These are phyloP conservation scores for Neosilurus hyrtlii DNA, from an alignment of 2,797 vertebrate genomes.

Conservation along the genomic window DNA sequence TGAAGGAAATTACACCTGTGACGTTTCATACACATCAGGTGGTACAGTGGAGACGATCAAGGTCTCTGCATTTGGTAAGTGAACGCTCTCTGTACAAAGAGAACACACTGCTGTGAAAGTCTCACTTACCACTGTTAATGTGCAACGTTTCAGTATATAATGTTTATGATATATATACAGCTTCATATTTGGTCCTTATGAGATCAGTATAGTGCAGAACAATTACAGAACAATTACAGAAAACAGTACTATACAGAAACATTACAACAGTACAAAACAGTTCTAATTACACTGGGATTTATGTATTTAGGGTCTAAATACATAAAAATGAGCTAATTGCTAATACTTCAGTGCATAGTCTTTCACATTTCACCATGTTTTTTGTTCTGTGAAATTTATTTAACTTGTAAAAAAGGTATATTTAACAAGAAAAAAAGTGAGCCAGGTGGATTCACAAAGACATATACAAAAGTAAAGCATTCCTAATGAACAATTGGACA, in stretches of 20 bases:
- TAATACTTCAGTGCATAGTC: not conserved
- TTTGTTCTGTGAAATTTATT: not conserved
- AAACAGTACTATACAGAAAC: too few relatives aligned
- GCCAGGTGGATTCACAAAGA: too few relatives aligned
- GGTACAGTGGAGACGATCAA: not conserved
- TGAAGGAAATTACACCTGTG: conserved; percentile 67
- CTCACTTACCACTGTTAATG: not conserved
- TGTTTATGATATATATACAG: not conserved
- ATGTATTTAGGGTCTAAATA: not conserved
- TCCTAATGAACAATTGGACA: not conserved
- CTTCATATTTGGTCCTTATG: not conserved
- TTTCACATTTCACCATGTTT: not conserved
- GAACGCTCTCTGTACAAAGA: not conserved
- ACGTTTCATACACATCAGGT: conserved; percentile 50
- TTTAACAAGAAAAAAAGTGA: not conserved
- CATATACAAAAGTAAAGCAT: too few relatives aligned
- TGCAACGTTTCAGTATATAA: not conserved
- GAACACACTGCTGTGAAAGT: not conserved
- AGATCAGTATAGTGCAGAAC: not conserved
- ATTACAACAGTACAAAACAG: too few relatives aligned
- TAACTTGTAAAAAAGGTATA: too few relatives aligned
- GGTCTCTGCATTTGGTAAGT: conserved; percentile 61
- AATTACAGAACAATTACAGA: too few relatives aligned
- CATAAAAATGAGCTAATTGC: not conserved
- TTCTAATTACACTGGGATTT: not conserved